These are phyloP conservation scores for Semnornis frantzii DNA, from an alignment of 2,113 vertebrate species.

Conservation along the genomic window DNA sequence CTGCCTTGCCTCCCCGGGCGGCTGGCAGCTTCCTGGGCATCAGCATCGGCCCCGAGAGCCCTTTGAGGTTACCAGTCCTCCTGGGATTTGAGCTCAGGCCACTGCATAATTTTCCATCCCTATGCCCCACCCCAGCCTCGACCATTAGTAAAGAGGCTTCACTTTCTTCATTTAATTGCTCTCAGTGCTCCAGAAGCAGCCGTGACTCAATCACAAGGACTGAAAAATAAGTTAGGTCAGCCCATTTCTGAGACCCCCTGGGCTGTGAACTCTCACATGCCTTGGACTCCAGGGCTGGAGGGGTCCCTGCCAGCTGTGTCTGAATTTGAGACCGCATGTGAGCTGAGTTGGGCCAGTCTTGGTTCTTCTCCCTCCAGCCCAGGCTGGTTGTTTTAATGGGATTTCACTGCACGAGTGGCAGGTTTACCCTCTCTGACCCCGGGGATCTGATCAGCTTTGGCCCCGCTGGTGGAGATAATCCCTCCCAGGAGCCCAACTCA, in stretches of 20 bases:
- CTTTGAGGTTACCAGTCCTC: neutral
- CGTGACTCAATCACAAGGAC: neutral
- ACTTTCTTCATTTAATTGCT: neutral
- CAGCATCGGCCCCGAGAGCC: neutral
- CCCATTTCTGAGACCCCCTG: accelerated
- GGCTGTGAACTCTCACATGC: neutral
- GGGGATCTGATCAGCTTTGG: neutral
- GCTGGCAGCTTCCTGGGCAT: neutral
- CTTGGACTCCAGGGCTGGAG: accelerated
- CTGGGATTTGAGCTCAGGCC: neutral
- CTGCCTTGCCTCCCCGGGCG: neutral
- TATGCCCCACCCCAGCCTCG: neutral
- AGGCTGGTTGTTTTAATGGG: neutral
- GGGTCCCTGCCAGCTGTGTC: neutral
- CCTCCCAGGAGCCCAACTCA: neutral
- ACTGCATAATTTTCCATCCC: neutral
- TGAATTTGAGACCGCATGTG: neutral
- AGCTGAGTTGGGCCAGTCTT: neutral
- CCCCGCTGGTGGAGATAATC: neutral
- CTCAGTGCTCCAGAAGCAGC: neutral
- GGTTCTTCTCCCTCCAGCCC: neutral
- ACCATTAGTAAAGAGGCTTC: neutral
- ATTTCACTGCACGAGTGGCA: neutral
- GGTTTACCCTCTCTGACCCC: neutral
- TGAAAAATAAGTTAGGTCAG: neutral